phyloP scores from a whole-genome alignment of 2,888 invertebrate genomes.

The Chymomyza amoena region DNA sequence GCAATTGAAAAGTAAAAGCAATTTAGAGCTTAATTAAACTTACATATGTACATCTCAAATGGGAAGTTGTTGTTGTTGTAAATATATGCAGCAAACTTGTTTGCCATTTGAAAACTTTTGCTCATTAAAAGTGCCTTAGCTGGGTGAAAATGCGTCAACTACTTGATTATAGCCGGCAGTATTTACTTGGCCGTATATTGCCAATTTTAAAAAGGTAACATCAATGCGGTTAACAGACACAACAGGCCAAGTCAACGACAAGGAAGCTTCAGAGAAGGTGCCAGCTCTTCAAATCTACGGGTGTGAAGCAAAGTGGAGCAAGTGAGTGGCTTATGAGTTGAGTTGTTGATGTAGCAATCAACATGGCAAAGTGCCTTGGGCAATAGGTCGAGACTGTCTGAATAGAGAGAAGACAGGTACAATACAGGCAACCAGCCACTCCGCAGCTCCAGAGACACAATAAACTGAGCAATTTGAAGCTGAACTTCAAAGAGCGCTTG shows the following conservation, averaged over 20 bases:
- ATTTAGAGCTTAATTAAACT: slow-evolving; percentile 59
- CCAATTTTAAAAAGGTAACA: neutral
- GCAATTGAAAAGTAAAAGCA: slow-evolving; percentile 61
- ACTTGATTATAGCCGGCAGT: neutral
- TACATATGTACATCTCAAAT: slow-evolving; percentile 1
- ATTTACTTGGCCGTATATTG: slow-evolving; percentile 28
- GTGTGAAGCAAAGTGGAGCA: neutral
- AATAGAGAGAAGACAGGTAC: too few species aligned
- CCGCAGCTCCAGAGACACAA: neutral
- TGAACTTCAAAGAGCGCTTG: slow-evolving; percentile 23
- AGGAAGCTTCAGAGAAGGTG: neutral
- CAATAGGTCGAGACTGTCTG: slow-evolving; percentile 30
- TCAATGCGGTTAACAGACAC: neutral
- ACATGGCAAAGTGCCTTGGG: slow-evolving; percentile 28
- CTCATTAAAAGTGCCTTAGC: slow-evolving; percentile 44
- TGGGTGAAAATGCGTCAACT: slow-evolving; percentile 28
- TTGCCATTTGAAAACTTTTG: slow-evolving; percentile 16
- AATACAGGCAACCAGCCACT: neutral
- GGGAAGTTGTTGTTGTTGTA: neutral
- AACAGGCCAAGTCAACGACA: neutral
- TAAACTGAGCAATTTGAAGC: neutral
- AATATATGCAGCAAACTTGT: slow-evolving; percentile 16
- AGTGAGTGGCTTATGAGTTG: neutral
- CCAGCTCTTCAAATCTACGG: neutral
- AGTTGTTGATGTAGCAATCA: neutral